phyloP scores from a whole-genome alignment of 2,797 vertebrate genomes.

The Arnoldichthys spilopterus region DNA sequence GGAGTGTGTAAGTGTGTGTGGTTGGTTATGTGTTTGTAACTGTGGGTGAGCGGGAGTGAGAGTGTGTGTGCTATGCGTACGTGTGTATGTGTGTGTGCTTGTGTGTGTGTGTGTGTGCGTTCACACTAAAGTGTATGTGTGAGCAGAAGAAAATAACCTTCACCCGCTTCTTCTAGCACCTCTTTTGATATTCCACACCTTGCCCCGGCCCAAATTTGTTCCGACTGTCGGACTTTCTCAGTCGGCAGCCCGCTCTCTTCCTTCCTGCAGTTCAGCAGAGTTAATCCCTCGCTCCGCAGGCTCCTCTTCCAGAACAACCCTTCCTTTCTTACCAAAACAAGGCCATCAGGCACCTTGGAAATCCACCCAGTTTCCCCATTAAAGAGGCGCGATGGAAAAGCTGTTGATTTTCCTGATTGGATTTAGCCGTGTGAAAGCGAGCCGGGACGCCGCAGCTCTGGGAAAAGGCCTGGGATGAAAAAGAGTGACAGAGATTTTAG shows the following conservation, averaged over 20 bases:
- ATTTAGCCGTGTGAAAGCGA: conserved; percentile 77
- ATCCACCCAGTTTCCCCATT: conserved; percentile 72
- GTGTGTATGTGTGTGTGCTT: no score
- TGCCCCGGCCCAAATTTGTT: conserved; percentile 55
- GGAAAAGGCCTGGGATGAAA: conserved; percentile 41
- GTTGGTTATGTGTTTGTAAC: neutral
- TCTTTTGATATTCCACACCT: conserved; percentile 48
- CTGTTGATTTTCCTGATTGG: conserved; percentile 79
- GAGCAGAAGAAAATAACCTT: conserved; percentile 67
- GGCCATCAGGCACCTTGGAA: conserved; percentile 71
- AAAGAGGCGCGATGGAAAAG: conserved; percentile 68
- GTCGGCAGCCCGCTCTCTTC: conserved; percentile 46
- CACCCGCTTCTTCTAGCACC: conserved; percentile 47
- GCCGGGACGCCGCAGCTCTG: conserved; percentile 55
- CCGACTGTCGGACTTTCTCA: conserved; percentile 43
- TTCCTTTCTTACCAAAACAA: conserved; percentile 79
- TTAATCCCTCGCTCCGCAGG: conserved; percentile 73
- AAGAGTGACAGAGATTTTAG: conserved; percentile 17
- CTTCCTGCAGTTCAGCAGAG: conserved; percentile 71
- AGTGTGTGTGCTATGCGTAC: neutral
- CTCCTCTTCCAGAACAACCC: conserved; percentile 76
- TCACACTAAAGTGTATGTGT: conserved; percentile 45
- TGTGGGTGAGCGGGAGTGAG: neutral
- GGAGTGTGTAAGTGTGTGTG: neutral
- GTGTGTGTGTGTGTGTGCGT: conserved; percentile 57